Base-by-base conservation (phyloP, 1,140 invertebrate genomes). In the Helicoverpa armigera region DNA sequence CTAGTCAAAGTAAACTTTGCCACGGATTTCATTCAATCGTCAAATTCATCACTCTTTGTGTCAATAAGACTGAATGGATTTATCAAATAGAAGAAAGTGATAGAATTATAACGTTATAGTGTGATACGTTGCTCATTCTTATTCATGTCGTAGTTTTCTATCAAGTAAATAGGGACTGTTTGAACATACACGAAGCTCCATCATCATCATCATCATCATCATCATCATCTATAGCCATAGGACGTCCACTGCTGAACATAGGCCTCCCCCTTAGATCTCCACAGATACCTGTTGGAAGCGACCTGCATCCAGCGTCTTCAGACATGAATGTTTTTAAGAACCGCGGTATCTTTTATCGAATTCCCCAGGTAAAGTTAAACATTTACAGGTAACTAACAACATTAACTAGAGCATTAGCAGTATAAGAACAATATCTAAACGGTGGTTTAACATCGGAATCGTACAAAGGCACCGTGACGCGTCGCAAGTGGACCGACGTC, bases 391-490 rank as follows among this genome's bases (percentile, higher is more conserved):
- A 76, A 76, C 18, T 63, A 51, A 50, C 10, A 29, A 16, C 12
- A 69, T 50, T 69, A 69, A 69, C 65, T 69, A 50, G 43, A 69
- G 65, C 65, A 69, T 51, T 69, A 31, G 1, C 35, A 80, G 60
- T 61, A 53, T 63, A 16, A 70, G 35, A 73, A 54, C 70, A 80
- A 75, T 74, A 80, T 74, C 58, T 67, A 67, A 75, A 80, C 56
- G 65, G 79, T 50, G 18, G 23, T 13, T 9, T 10, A 50, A 50
- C 35, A 61, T 75, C 51, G 75, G 51, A 80, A 80, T 73, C 53
- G 67, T 16, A 79, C 75, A 76, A 83, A 83, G 78, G 78, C 58
- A 77, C 43, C 82, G 82, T 77, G 70, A 65, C 63, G 35, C 43
- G 76, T 56, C 61, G 74, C 72, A 80, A 82, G 67, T 63, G 14